Percentiles rank a stretch among this genome's conserved stretches.
These are phyloP conservation scores for Stenodera caucasica DNA, from an alignment of 2,888 invertebrate genomes.

Conservation along the genomic window DNA sequence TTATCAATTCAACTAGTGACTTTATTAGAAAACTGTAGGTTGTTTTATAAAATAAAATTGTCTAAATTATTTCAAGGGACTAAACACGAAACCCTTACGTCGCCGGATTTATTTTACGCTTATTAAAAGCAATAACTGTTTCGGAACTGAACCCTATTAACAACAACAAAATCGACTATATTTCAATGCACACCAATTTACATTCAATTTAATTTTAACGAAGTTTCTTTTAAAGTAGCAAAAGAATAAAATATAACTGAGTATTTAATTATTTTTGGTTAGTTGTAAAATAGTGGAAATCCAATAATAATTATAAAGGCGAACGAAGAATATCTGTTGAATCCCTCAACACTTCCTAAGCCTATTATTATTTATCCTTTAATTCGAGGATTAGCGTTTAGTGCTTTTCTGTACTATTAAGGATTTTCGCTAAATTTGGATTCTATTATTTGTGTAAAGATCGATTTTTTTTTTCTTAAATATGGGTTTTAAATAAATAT, in stretches of 20 bases:
- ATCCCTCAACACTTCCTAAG: constrained; percentile 9
- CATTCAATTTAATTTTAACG: not conserved
- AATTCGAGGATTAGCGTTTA: constrained; percentile 10
- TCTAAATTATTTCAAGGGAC: constrained; percentile 10
- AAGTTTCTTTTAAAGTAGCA: not conserved
- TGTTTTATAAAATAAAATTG: constrained; percentile 17
- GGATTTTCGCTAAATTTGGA: not conserved
- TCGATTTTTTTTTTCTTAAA: no score
- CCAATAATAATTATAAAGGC: no score
- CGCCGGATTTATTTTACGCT: constrained; percentile 19
- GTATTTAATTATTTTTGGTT: no score
- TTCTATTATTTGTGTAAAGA: not conserved
- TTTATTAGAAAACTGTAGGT: constrained; percentile 1
- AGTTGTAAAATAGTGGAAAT: no score
- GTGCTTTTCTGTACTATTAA: constrained; percentile 6
- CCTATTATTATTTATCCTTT: constrained; percentile 17
- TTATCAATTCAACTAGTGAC: not conserved
- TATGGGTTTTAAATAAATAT: not conserved
- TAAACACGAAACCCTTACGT: constrained; percentile 14
- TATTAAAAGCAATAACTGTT: constrained; percentile 13
- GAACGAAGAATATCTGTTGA: not conserved
- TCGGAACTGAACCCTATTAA: constrained; percentile 5
- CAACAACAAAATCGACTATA: constrained; percentile 6
- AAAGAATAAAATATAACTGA: no score
- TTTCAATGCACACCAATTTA: constrained; percentile 2